Conservation (phyloP, 2,888 invertebrate species). For the Cephus sareptanus region DNA sequence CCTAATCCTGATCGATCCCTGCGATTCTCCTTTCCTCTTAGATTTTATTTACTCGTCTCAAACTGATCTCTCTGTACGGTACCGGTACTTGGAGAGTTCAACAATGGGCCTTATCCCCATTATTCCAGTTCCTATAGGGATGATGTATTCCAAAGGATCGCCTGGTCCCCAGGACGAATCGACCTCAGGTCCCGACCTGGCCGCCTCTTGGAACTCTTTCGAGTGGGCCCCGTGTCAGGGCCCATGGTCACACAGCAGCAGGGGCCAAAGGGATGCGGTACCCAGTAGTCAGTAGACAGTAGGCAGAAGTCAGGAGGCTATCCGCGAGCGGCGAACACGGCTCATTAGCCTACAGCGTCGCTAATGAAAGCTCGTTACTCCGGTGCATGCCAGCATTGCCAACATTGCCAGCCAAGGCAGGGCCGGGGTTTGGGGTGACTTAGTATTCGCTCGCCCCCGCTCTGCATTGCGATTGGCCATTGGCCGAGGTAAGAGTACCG, state of each 20-base stretch:
- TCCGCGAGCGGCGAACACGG: conserved; percentile 42
- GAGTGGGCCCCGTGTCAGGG: background rate
- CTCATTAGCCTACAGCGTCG: conserved; percentile 66
- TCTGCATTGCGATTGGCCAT: background rate
- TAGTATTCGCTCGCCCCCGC: conserved; percentile 48
- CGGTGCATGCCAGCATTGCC: conserved; percentile 45
- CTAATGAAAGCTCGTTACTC: conserved; percentile 65
- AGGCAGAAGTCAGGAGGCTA: background rate
- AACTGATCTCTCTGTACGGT: background rate
- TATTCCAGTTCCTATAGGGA: background rate
- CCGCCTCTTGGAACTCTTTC: background rate
- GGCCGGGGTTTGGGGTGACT: conserved; percentile 44
- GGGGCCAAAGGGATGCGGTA: conserved; percentile 6
- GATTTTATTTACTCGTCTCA: background rate
- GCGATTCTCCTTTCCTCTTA: background rate
- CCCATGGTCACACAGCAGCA: background rate
- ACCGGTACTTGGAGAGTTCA: background rate
- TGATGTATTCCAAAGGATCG: background rate
- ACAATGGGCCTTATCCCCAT: background rate
- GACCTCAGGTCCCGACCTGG: background rate
- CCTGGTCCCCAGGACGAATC: background rate
- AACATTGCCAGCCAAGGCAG: conserved; percentile 27
- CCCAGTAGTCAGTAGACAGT: background rate
- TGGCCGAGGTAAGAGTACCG: background rate
- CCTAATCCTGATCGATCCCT: background rate